These are phyloP conservation scores for Corvus cornix DNA, from an alignment of 2,113 vertebrate species.

Conservation along the genomic window DNA sequence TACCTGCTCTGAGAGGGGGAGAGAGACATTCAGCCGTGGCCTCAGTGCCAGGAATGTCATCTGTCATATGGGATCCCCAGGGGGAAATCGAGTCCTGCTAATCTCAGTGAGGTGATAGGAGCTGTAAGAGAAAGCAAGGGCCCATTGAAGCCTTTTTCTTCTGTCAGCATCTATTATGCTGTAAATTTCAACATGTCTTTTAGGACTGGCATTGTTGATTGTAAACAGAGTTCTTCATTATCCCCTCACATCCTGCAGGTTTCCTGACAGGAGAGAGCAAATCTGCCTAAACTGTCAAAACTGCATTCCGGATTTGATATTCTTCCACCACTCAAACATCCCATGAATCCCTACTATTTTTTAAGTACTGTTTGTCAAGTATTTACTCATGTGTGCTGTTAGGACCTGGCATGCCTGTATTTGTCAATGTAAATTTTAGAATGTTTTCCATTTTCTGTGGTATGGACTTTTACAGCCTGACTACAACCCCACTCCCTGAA, in stretches of 20 bases:
- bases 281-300: neutral
- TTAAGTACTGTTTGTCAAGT: neutral
- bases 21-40: neutral
- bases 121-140: neutral
- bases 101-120: neutral
- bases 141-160: neutral
- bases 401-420: neutral
- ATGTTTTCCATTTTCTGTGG: neutral
- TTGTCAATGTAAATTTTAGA: neutral
- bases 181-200: neutral
- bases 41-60: neutral
- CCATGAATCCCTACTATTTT: neutral
- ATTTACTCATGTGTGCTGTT: neutral
- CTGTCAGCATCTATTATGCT: neutral
- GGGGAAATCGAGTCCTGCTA: neutral
- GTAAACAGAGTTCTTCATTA: neutral
- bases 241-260: neutral
- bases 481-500: neutral
- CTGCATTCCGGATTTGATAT: neutral
- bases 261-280: neutral
- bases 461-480: fast-evolving
- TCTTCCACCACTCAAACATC: neutral
- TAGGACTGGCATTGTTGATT: neutral
- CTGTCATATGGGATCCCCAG: neutral
- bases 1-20: neutral